A percentile compares a stretch with the other conserved stretches of the same genome.
phyloP scores from a whole-genome alignment of 2,113 vertebrate species.

The Dascyllus trimaculatus region DNA sequence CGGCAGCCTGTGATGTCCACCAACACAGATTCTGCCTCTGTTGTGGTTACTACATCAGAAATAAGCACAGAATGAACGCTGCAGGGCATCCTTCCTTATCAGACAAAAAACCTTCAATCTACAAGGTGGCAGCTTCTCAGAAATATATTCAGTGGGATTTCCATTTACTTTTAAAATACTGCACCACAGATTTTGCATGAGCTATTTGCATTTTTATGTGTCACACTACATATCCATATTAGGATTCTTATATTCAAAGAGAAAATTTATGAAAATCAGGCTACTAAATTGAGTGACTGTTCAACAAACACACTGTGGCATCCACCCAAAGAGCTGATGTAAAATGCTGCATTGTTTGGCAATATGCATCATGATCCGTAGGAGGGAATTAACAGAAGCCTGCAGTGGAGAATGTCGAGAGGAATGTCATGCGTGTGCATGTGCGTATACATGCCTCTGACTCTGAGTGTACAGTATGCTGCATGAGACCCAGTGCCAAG shows the following conservation, averaged over 20 bases:
- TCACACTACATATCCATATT: neutral
- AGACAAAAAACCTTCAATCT: constrained; percentile 29
- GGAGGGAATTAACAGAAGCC: constrained; percentile 67
- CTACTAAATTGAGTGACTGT: constrained; percentile 4
- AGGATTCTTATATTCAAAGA: neutral
- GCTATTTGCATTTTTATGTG: neutral
- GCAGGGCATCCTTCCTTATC: constrained; percentile 18
- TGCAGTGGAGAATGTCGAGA: constrained; percentile 48
- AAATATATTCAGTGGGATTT: neutral
- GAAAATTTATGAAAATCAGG: neutral
- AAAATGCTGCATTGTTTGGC: constrained; percentile 73
- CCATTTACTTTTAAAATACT: neutral
- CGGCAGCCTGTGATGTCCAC: constrained; percentile 56
- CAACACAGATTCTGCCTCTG: constrained; percentile 41
- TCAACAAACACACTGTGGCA: constrained; percentile 8
- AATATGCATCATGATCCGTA: constrained; percentile 62
- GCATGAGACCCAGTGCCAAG: constrained; percentile 55
- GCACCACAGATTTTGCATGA: constrained; percentile 17
- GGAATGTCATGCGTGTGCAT: constrained; percentile 47
- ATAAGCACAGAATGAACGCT: constrained; percentile 16
- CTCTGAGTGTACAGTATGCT: constrained; percentile 40
- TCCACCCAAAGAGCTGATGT: constrained; percentile 55
- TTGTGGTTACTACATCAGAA: constrained; percentile 38
- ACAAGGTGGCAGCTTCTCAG: constrained; percentile 30
- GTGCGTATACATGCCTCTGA: constrained; percentile 29